phyloP scores from a whole-genome alignment of 2,888 invertebrate species.

The Drosophila infuscata region DNA sequence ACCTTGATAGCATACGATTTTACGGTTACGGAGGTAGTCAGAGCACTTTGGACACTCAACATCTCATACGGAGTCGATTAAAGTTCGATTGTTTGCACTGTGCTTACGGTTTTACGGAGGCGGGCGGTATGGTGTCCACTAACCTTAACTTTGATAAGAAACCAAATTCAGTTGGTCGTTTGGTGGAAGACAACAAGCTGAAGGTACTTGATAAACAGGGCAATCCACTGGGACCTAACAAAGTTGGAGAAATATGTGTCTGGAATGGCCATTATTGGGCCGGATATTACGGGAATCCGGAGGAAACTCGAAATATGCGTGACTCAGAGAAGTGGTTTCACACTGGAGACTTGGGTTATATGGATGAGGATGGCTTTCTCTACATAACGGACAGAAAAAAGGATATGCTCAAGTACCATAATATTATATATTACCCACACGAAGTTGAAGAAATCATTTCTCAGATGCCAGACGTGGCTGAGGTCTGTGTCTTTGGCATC shows the following conservation, averaged over 20 bases:
- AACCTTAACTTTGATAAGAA: conserved; percentile 62
- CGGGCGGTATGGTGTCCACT: conserved; percentile 46
- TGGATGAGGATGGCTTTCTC: conserved; percentile 81
- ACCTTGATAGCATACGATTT: conserved; percentile 60
- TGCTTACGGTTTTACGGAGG: conserved; percentile 77
- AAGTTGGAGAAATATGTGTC: conserved; percentile 78
- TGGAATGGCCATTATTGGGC: conserved; percentile 63
- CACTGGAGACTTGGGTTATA: conserved; percentile 83
- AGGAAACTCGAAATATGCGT: conserved; percentile 59
- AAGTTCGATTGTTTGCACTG: conserved; percentile 58
- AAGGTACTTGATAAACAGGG: conserved; percentile 48
- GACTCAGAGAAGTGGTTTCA: conserved; percentile 74
- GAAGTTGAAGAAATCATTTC: conserved; percentile 80
- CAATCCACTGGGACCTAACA: conserved; percentile 58
- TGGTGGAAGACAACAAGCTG: conserved; percentile 48
- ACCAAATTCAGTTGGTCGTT: conserved; percentile 74
- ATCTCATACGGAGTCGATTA: conserved; percentile 64
- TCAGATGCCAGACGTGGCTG: conserved; percentile 71
- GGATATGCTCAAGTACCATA: conserved; percentile 79
- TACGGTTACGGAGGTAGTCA: conserved; percentile 69
- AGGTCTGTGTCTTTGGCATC: conserved; percentile 80
- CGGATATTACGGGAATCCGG: conserved; percentile 80
- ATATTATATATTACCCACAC: conserved; percentile 76
- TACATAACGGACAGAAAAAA: conserved; percentile 79
- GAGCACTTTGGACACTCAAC: conserved; percentile 59